A percentile compares a stretch with the other conserved stretches of the same genome.
phyloP scores from a whole-genome alignment of 2,888 invertebrate species.

The Lepetodrilus schrolli region DNA sequence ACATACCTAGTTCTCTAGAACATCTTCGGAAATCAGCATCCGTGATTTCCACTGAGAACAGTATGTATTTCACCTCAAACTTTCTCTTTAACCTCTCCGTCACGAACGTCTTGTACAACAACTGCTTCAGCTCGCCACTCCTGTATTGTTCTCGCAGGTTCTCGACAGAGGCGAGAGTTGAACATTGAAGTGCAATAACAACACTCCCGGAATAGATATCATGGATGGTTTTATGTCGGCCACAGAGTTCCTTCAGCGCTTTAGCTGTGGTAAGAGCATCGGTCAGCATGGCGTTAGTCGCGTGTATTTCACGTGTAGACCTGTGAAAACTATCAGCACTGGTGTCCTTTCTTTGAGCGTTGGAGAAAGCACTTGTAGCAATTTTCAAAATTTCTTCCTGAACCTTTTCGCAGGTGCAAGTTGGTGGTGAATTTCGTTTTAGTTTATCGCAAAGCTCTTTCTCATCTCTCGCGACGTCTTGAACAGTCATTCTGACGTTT shows the following conservation, averaged over 20 bases:
- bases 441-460: background rate
- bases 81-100: background rate
- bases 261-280: background rate
- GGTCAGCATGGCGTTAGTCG: background rate
- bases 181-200: conserved; percentile 7
- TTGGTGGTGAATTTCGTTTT: background rate
- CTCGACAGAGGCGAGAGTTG: conserved; percentile 19
- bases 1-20: background rate
- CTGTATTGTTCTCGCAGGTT: conserved; percentile 2
- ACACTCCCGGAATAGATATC: conserved; percentile 19
- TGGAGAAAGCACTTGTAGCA: background rate
- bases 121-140: conserved; percentile 5
- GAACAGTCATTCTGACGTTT: background rate
- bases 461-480: background rate
- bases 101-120: background rate
- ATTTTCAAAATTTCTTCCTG: background rate
- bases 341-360: background rate
- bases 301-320: background rate
- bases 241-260: conserved; percentile 14
- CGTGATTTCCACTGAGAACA: background rate
- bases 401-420: conserved; percentile 4
- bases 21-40: background rate
- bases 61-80: background rate
- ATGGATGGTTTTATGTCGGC: background rate
- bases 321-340: background rate